Base-by-base conservation (phyloP, 2,797 vertebrate genomes). In the Poeciliopsis infans region DNA sequence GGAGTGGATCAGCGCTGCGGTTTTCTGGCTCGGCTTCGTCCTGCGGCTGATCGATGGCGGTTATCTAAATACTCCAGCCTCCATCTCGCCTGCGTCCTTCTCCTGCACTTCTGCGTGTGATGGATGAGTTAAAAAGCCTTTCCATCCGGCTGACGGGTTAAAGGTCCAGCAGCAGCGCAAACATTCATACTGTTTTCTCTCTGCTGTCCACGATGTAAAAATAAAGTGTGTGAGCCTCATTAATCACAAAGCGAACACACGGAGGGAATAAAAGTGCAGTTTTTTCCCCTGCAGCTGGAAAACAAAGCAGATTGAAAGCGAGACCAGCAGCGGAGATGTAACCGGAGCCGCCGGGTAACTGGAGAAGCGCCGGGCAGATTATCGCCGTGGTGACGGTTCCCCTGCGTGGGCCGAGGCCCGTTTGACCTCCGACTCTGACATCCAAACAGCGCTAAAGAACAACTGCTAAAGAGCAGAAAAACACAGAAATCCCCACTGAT, bases 101-200 rank as follows among this genome's bases (percentile, higher is more conserved):
- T 89, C 72, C 81, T 85, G 84, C 83, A 80, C 92, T 90, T 89
- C 92, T 90, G 90, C 88, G 86, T 89, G 93, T 94, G 94, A 95
- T 90, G 87, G 93, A 94, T 94, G 93, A 88, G 72, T 91, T 90
- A 84, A 89, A 91, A 92, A 94, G 90, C 89, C 87, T 94, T 92
- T 92, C 88, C 91, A 94, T 93, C 92, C 90, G 89, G 83, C 91
- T 82, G 83, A 86, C 86, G 84, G 92, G 93, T 91, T 90, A 94
- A 92, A 94, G 92, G 93, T 69, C 85, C 92, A 92, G 83, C 82
- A 76, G 81, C 84, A 92, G 85, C 43, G 91, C 92, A 93, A 94
- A 94, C 91, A 94, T 86, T 89, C 79, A 80, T 91, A 89, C 83
- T 91, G 89, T 87, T 79, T 46, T 75, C 82, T 33, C 83, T 90